Percentiles rank a stretch among this genome's conserved stretches.
Evolutionary conservation across 2,113 vertebrate species (phyloP).

Genomic region (Zapornia atra): DNA sequence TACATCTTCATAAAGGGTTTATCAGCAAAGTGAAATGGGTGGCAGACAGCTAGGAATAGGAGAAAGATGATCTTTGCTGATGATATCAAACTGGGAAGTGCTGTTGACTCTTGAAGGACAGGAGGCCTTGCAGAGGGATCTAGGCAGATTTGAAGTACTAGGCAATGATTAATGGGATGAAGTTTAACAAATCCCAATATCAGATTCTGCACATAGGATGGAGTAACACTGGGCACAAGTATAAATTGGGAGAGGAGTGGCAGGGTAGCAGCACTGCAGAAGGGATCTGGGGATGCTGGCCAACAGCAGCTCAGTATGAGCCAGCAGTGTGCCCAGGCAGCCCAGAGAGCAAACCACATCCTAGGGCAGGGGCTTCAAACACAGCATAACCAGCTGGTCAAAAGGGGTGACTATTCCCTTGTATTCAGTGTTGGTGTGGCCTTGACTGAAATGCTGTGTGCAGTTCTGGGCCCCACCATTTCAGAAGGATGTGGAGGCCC

Average conservation of each 20-base stretch:
- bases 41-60: neutral
- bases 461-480: neutral
- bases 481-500: neutral
- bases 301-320: neutral
- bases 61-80: neutral
- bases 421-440: neutral
- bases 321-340: neutral
- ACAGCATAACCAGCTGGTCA: neutral
- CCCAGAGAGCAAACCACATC: neutral
- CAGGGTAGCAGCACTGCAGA: too few species aligned
- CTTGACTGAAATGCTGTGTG: neutral
- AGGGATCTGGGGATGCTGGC: neutral
- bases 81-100: neutral
- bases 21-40: neutral
- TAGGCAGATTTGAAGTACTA: neutral
- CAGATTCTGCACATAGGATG: neutral
- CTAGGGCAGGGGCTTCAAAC: neutral
- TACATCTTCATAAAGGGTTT: neutral
- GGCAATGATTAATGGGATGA: neutral
- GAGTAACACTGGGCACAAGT: neutral
- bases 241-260: neutral
- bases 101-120: neutral
- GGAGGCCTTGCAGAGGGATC: neutral
- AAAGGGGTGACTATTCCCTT: neutral
- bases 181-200: neutral